A percentile compares a stretch with the other conserved stretches of the same genome.
Conservation (phyloP, 2,113 vertebrate species). For the Kryptolebias marmoratus region DNA sequence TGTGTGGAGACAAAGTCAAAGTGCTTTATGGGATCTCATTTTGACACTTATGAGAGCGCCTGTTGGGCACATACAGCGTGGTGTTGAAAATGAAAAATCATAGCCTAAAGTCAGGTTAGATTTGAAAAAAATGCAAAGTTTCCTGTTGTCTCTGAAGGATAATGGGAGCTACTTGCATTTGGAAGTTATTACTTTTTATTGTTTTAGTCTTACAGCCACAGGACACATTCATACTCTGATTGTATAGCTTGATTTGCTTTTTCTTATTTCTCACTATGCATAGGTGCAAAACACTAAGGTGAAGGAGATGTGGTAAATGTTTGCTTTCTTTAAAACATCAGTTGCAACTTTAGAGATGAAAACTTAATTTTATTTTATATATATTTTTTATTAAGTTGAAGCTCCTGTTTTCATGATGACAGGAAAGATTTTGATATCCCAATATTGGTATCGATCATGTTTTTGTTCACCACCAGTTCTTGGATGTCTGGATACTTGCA, state of each 20-base stretch:
- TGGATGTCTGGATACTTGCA: background rate
- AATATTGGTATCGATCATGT: background rate
- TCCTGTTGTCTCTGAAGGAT: constrained; percentile 3
- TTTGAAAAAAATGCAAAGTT: constrained; percentile 18
- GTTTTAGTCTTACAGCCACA: constrained; percentile 11
- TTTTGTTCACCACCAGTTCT: background rate
- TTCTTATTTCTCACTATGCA: background rate
- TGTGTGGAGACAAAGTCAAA: background rate
- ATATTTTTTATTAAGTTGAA: background rate
- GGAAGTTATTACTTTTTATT: constrained; percentile 20
- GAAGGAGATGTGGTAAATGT: background rate
- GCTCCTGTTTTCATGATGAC: background rate
- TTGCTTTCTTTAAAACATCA: background rate
- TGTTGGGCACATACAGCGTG: constrained; percentile 10
- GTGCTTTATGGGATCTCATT: constrained; percentile 4
- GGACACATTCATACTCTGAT: constrained; percentile 2
- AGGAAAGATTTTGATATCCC: background rate
- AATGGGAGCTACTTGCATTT: constrained; percentile 9
- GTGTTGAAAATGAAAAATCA: constrained; percentile 3
- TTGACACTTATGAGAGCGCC: constrained; percentile 5
- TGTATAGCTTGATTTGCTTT: background rate
- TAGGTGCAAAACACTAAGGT: background rate
- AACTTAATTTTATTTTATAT: background rate
- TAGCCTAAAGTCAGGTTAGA: constrained; percentile 12
- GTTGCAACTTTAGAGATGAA: background rate